Base-by-base conservation (phyloP, 2,888 invertebrate genomes). In the Eristalis arbustorum region DNA sequence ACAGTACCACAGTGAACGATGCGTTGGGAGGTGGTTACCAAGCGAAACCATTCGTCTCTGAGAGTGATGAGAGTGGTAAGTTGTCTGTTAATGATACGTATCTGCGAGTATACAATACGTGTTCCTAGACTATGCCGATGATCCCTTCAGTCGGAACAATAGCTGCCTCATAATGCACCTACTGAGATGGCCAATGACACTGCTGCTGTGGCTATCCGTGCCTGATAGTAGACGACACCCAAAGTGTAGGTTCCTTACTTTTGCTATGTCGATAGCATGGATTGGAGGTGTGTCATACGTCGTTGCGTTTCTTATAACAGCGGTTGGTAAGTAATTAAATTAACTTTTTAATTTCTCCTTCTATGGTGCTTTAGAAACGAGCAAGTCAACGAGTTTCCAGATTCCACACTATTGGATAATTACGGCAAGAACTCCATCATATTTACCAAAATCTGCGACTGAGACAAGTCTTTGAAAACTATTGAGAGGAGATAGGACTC, bases 261-360 rank as follows among this genome's bases (percentile, higher is more conserved):
- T 98, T 91, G 94, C 97, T 64, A 97, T 98, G 96, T 98, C 98
- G 91, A 97, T 98, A 88, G 95, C 98, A 62, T 98, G 98, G 98
- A 97, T 98, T 89, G 98, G 98, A 72, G 96, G 96, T 0, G 93
- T 98, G 42, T 98, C 98, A 5, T 98, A 98, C 91, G 94, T 98
- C 6, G 97, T 98, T 57, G 98, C 98, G 66, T 98, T 98, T 98
- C 98, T 98, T 97, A 98, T 98, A 88, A 97, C 98, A 71, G 96
- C 97, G 88, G 96, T 98, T 90, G 98, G 98, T 59, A 59, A 59
- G 59, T 57, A 6, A 3, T 4, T 6, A 4, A 6, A 31, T 31
- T 5, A 3, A 31, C 31, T 3, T 31, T 6, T 5, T 6, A 31
- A 6, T 31, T n/a, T n/a, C n/a, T n/a, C n/a, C n/a, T n/a, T n/a